Conservation (phyloP, 2,888 invertebrate genomes). For the Clunio marinus region DNA sequence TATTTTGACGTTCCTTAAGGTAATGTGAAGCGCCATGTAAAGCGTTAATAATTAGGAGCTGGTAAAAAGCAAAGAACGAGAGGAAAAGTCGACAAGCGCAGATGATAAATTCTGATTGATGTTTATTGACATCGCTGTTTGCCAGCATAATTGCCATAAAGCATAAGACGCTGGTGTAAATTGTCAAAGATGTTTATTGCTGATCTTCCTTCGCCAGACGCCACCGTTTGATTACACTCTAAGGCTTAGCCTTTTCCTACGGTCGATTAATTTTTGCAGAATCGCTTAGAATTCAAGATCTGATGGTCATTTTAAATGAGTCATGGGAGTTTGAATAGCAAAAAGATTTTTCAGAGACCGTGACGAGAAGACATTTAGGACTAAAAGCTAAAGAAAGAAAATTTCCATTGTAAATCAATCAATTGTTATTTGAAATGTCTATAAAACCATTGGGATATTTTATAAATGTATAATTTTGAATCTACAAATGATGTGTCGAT, state of each 20-base stretch:
- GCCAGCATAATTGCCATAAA: neutral
- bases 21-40: neutral
- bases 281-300: too few relatives aligned
- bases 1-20: neutral
- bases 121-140: neutral
- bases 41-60: neutral
- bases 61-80: too few relatives aligned
- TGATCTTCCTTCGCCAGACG: neutral
- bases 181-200: neutral
- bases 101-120: neutral
- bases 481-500: too few relatives aligned
- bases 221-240: too few relatives aligned
- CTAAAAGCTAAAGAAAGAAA: neutral
- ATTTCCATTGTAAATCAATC: conserved; percentile 1
- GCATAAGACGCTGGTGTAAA: neutral
- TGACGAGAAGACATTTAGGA: too few relatives aligned
- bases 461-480: too few relatives aligned
- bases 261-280: too few relatives aligned
- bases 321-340: too few relatives aligned
- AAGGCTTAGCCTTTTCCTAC: too few relatives aligned
- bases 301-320: too few relatives aligned
- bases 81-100: neutral
- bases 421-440: neutral
- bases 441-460: too few relatives aligned
- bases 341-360: too few relatives aligned